Evolutionary conservation across 2,888 invertebrate genomes (phyloP).

Genomic region (Rhopalosiphum nymphaeae): DNA sequence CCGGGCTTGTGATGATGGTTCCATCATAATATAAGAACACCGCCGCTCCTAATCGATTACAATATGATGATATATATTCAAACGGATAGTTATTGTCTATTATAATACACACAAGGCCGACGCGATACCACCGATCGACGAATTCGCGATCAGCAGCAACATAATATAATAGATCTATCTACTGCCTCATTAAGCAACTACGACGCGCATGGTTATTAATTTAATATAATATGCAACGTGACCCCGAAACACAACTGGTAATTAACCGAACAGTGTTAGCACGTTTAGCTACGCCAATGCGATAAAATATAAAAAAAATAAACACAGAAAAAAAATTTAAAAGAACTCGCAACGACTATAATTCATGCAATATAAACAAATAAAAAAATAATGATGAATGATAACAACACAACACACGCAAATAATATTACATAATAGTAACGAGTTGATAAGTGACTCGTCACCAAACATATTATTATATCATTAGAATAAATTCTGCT

Average conservation of each 20-base stretch:
- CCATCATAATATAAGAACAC: not conserved
- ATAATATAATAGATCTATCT: not conserved
- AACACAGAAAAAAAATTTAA: not conserved
- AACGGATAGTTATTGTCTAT: not conserved
- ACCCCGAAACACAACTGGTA: conserved; percentile 24
- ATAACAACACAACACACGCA: not conserved
- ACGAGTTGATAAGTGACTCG: not conserved
- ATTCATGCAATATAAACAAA: not conserved
- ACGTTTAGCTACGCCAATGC: not conserved
- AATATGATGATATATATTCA: not conserved
- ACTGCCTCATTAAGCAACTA: conserved; percentile 15
- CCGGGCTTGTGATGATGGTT: too few relatives aligned
- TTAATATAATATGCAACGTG: not conserved
- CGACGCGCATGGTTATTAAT: not conserved
- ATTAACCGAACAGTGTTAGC: conserved; percentile 13
- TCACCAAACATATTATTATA: not conserved
- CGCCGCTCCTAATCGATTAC: not conserved
- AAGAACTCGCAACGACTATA: not conserved
- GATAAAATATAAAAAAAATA: not conserved
- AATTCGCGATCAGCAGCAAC: not conserved
- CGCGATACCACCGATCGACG: not conserved
- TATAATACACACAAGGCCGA: not conserved
- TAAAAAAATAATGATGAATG: not conserved
- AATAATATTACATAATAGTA: not conserved
- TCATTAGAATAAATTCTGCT: not conserved